phyloP scores from a whole-genome alignment of 2,797 vertebrate genomes.

The Spinibarbus caldwelli region DNA sequence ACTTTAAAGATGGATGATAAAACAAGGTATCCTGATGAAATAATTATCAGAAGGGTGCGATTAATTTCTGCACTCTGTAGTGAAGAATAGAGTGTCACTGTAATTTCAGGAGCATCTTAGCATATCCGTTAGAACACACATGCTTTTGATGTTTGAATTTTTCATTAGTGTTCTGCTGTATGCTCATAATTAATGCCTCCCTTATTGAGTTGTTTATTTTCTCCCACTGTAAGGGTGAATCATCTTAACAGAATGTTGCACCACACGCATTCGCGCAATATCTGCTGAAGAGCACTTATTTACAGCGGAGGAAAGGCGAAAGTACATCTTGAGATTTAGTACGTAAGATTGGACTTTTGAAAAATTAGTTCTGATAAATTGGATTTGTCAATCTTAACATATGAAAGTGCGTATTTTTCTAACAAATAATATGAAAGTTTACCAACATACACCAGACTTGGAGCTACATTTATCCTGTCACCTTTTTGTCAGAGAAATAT shows the following conservation, averaged over 20 bases:
- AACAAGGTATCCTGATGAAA: constrained; percentile 70
- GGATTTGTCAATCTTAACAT: background rate
- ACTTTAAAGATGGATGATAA: constrained; percentile 63
- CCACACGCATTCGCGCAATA: background rate
- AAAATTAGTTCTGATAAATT: background rate
- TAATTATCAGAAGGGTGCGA: constrained; percentile 62
- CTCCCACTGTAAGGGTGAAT: constrained; percentile 54
- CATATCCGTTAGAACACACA: constrained; percentile 64
- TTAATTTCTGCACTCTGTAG: constrained; percentile 70
- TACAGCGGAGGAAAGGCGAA: background rate
- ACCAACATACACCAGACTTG: background rate
- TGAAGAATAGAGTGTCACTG: constrained; percentile 68
- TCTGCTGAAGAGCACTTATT: constrained; percentile 7
- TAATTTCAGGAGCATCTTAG: constrained; percentile 65
- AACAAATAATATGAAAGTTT: background rate
- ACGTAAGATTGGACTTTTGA: background rate
- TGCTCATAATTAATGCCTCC: constrained; percentile 32
- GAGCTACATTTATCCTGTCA: background rate
- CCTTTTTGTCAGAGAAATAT: background rate
- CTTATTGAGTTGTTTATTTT: constrained; percentile 40
- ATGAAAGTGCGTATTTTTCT: background rate
- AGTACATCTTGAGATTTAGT: background rate
- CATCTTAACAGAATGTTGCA: constrained; percentile 40
- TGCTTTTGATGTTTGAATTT: constrained; percentile 61
- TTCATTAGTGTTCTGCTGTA: constrained; percentile 47